Evolutionary conservation across 92 coral and sea anemone genomes (phyloP).

Genomic region (Epizoanthus ramosus): DNA sequence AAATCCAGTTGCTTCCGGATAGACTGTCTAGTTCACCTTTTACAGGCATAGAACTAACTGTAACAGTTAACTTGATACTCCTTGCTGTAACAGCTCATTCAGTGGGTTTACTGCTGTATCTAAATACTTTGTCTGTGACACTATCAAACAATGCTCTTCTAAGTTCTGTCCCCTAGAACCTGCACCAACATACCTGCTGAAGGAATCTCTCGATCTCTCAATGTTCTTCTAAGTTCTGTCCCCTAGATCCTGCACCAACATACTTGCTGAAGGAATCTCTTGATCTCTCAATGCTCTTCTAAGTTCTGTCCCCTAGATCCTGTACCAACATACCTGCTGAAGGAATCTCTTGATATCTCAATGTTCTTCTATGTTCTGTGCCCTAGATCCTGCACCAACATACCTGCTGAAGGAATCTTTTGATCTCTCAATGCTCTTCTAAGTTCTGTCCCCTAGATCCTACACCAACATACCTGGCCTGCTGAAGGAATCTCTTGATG

Average conservation of each 20-base stretch:
- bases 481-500: neutral
- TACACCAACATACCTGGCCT: neutral
- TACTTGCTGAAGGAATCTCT: neutral
- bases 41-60: neutral
- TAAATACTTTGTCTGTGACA: neutral
- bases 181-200: neutral
- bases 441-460: neutral
- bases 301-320: neutral
- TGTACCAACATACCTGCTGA: neutral
- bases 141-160: neutral
- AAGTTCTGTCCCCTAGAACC: neutral
- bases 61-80: neutral
- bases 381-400: neutral
- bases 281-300: neutral
- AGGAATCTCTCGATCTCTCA: no score
- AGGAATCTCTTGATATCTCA: no score
- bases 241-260: neutral
- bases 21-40: neutral
- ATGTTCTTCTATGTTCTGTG: neutral
- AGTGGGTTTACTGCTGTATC: neutral
- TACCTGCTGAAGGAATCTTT: neutral
- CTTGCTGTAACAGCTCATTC: neutral
- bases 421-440: neutral
- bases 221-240: neutral
- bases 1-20: neutral